phyloP scores from a whole-genome alignment of 2,888 invertebrate species.

The Lepidochrysops patricia region DNA sequence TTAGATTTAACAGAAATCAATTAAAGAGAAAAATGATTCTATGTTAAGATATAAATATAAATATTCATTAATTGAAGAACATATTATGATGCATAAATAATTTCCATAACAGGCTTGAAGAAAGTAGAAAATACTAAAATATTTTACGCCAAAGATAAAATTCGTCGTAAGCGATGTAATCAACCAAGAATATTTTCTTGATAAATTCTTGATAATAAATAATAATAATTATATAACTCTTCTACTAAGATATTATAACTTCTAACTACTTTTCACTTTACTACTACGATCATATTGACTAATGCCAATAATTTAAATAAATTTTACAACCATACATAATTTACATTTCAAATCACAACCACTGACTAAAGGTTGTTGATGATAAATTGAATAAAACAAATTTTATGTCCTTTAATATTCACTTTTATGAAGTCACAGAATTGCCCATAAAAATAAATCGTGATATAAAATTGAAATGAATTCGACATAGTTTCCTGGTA shows the following conservation, averaged over 20 bases:
- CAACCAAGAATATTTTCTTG: neutral
- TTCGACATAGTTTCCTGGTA: constrained; percentile 10
- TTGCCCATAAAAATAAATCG: neutral
- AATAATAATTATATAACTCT: too few species aligned
- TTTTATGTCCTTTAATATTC: neutral
- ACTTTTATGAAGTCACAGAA: neutral
- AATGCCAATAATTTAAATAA: too few species aligned
- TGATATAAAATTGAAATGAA: constrained; percentile 10
- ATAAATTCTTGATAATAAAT: too few species aligned
- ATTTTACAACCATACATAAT: too few species aligned
- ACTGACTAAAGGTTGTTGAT: neutral
- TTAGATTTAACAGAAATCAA: neutral
- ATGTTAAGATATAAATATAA: constrained; percentile 6
- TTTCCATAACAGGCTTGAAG: constrained; percentile 6
- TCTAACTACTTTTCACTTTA: too few species aligned
- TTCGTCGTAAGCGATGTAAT: neutral
- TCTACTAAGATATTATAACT: too few species aligned
- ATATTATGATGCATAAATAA: neutral
- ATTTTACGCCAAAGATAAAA: neutral
- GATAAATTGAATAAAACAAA: neutral
- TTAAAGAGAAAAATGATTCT: constrained; percentile 1
- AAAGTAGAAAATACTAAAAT: constrained; percentile 9
- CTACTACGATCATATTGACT: too few species aligned
- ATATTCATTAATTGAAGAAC: constrained; percentile 1
- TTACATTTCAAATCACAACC: neutral